These are phyloP conservation scores for Coecobrya sp. DNA, from an alignment of 2,888 invertebrate species.

Conservation along the genomic window DNA sequence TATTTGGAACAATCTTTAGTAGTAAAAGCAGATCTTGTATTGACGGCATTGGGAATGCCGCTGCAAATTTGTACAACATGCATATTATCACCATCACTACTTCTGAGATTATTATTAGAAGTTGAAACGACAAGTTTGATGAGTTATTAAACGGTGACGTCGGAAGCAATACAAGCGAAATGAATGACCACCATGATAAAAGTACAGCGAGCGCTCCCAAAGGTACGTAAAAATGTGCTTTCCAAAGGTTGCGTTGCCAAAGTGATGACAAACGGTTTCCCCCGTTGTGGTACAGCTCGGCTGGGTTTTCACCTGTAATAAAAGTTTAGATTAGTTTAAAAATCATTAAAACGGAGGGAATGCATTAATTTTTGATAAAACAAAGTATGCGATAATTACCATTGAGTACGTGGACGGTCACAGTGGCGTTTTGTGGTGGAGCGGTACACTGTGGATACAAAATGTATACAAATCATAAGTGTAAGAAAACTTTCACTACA, in stretches of 20 bases:
- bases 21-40: background rate
- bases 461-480: no score
- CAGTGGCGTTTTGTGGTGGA: conserved; percentile 88
- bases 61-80: background rate
- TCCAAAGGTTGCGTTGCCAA: background rate
- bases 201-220: background rate
- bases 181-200: conserved; percentile 4
- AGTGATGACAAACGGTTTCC: conserved; percentile 75
- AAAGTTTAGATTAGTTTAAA: no score
- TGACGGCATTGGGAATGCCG: background rate
- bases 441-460: no score
- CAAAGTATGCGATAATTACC: no score
- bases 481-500: no score
- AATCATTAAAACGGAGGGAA: no score
- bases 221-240: background rate
- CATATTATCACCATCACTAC: background rate
- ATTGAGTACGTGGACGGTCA: conserved; percentile 89
- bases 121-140: background rate
- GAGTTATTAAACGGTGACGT: background rate
- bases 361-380: no score
- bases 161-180: background rate
- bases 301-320: conserved; percentile 90
- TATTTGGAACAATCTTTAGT: background rate
- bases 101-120: background rate
- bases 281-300: conserved; percentile 89